Conservation (phyloP, 2,113 vertebrate genomes). For the Myrmecophaga tridactyla region DNA sequence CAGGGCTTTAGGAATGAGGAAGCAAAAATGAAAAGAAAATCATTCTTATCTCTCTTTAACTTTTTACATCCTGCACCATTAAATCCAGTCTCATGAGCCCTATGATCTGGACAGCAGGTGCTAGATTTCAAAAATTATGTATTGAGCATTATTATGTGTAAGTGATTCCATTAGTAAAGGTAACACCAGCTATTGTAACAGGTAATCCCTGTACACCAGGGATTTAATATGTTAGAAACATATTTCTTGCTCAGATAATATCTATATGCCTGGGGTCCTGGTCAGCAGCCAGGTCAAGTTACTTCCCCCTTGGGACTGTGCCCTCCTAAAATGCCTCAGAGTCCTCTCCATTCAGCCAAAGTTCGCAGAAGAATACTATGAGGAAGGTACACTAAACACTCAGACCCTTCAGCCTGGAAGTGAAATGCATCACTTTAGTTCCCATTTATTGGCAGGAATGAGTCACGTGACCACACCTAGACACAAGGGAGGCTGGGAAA, state of each 20-base stretch:
- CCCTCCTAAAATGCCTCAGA: background rate
- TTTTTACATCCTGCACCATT: background rate
- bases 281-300: background rate
- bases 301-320: background rate
- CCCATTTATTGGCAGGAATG: background rate
- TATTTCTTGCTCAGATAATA: background rate
- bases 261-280: background rate
- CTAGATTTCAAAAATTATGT: background rate
- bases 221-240: background rate
- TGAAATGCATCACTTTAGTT: background rate
- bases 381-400: background rate
- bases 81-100: background rate
- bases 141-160: background rate
- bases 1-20: background rate
- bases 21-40: slow-evolving; percentile 11
- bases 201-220: background rate
- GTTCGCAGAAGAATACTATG: accelerated
- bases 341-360: background rate
- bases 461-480: background rate
- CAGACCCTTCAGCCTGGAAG: background rate
- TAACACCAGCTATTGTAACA: background rate
- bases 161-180: background rate
- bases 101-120: background rate
- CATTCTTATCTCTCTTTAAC: background rate
- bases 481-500: background rate